These are phyloP conservation scores for Fopius arisanus DNA, from an alignment of 1,140 invertebrate species.

Conservation along the genomic window DNA sequence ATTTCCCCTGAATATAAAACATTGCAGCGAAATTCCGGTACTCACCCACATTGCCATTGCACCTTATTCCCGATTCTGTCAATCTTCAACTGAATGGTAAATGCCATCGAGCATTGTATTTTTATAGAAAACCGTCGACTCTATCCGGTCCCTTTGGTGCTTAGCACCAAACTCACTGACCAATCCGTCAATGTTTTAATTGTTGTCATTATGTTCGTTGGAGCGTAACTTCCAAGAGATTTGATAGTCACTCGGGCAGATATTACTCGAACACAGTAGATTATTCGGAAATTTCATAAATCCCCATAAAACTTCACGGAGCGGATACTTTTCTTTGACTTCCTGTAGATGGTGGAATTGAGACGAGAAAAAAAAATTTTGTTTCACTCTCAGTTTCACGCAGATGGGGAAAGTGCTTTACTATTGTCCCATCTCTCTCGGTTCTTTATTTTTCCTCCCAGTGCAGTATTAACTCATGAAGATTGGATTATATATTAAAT, in stretches of 20 bases:
- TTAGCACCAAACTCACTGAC: constrained; percentile 57
- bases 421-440: not conserved
- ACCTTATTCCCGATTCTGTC: constrained; percentile 44
- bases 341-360: constrained; percentile 15
- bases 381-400: constrained; percentile 33
- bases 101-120: constrained; percentile 42
- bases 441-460: not conserved
- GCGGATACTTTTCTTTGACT: not conserved
- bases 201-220: constrained; percentile 51
- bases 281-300: constrained; percentile 29
- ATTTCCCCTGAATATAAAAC: too few species aligned
- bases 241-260: not conserved
- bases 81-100: constrained; percentile 51
- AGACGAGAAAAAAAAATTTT: constrained; percentile 29
- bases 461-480: too few species aligned
- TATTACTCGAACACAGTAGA: constrained; percentile 3
- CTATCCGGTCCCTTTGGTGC: constrained; percentile 45
- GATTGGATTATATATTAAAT: too few species aligned
- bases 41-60: constrained; percentile 56
- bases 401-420: not conserved
- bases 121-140: constrained; percentile 52
- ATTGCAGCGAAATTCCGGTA: constrained; percentile 15
- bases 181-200: constrained; percentile 57
- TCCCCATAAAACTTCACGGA: constrained; percentile 14
- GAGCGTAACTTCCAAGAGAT: constrained; percentile 39